Evolutionary conservation across 2,797 vertebrate species (phyloP), one percentile per base, ranked within the genome.

Genomic region (Eurystomus glaucurus): DNA sequence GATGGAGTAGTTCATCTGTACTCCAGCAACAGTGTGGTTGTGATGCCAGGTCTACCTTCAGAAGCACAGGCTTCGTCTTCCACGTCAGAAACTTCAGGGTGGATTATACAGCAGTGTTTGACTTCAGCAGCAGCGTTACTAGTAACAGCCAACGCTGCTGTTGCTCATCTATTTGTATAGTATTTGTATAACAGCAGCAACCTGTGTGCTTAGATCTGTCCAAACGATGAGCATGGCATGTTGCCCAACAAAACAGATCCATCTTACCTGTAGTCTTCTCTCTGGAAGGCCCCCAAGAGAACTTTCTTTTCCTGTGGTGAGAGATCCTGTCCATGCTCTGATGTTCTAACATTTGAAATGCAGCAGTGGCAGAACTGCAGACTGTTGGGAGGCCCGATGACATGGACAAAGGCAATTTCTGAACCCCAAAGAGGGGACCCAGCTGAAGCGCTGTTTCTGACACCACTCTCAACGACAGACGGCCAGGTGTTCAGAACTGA

Each of bases 371-470:
- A 97, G 94, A 95, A 95, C 96, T 50, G 79, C 81, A 91, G 93
- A 85, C 50, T 68, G n/a, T 50, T 92, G 92, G 91, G 92, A 90
- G 93, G 90, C 91, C 61, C 92, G 82, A 93, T 28, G 35, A 96
- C 72, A 87, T 13, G 55, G 66, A 97, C 51, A 96, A 96, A 95
- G 80, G 83, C 82, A 89, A 95, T 92, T 96, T 97, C 93, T 91
- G 69, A 93, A 90, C 11, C 68, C 65, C 61, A 75, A 92, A 88
- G 57, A 94, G 77, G 55, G 78, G 82, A 97, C 76, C 57, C 68
- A 93, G 90, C 66, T 93, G 85, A 97, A 97, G 95, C 51, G 92
- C 94, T 96, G 86, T 94, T 96, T 95, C 83, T 85, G 74, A 74
- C 43, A 85, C n/a, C 81, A 68, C 31, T 51, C 55, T 96, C 94